Evolutionary conservation across 2,113 vertebrate species (phyloP).

Genomic region (Hippolais icterina): DNA sequence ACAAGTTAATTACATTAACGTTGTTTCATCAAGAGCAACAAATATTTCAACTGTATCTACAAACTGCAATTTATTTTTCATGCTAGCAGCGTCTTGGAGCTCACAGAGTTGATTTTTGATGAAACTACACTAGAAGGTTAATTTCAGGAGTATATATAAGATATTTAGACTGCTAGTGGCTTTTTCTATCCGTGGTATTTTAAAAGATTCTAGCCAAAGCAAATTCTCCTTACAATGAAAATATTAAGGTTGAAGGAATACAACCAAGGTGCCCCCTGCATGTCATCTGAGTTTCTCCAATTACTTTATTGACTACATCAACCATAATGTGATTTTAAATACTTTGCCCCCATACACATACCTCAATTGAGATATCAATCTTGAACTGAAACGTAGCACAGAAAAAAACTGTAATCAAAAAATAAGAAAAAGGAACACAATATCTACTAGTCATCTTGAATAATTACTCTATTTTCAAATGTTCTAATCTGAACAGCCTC

Average conservation of each 20-base stretch:
- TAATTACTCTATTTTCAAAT: background rate
- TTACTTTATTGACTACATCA: background rate
- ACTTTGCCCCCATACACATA: background rate
- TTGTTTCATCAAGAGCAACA: background rate
- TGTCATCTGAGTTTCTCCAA: background rate
- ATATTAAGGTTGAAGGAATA: background rate
- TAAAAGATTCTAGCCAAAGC: background rate
- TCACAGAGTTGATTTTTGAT: background rate
- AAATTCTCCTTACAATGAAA: background rate
- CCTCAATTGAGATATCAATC: background rate
- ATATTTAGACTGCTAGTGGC: background rate
- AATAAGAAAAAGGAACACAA: background rate
- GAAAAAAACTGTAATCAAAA: background rate
- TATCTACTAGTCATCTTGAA: background rate
- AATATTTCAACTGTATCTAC: background rate
- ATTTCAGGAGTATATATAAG: background rate
- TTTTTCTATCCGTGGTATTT: background rate
- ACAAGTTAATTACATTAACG: background rate
- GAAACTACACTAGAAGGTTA: background rate
- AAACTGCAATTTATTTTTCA: background rate
- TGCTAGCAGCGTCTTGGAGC: background rate
- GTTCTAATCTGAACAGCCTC: background rate
- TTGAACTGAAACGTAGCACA: background rate
- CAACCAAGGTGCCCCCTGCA: background rate
- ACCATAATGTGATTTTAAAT: background rate